Conservation (phyloP, 2,888 invertebrate species). For the Andrena minutula region DNA sequence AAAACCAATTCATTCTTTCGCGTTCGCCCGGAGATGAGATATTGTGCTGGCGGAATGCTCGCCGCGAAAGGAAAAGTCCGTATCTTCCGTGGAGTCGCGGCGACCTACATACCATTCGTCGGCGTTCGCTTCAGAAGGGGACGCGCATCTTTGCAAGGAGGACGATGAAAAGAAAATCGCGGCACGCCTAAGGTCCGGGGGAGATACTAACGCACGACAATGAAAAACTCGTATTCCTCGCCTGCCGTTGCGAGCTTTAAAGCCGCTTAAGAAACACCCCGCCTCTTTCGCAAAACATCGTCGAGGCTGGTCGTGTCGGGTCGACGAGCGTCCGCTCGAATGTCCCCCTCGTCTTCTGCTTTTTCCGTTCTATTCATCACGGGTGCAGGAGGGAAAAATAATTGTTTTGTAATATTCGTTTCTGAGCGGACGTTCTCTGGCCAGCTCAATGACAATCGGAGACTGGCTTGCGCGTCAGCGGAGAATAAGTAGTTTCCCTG, state of each 20-base stretch:
- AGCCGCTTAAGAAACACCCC: slow-evolving; percentile 44
- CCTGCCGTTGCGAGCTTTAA: slow-evolving; percentile 34
- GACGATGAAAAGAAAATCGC: slow-evolving; percentile 61
- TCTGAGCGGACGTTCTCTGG: neutral
- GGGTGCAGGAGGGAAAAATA: neutral
- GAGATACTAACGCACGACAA: slow-evolving; percentile 43
- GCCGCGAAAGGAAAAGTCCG: slow-evolving; percentile 54
- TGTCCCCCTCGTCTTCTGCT: slow-evolving; percentile 4
- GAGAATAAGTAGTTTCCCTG: slow-evolving; percentile 19
- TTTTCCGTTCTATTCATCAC: neutral
- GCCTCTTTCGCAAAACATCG: slow-evolving; percentile 13
- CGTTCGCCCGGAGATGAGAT: slow-evolving; percentile 32
- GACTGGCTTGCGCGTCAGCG: neutral
- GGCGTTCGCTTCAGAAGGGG: slow-evolving; percentile 9
- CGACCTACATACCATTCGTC: slow-evolving; percentile 50
- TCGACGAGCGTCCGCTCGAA: slow-evolving; percentile 27
- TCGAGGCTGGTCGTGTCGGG: slow-evolving; percentile 3
- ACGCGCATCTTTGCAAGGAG: slow-evolving; percentile 24
- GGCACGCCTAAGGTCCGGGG: slow-evolving; percentile 15
- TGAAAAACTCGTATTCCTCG: slow-evolving; percentile 52
- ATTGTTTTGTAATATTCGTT: neutral
- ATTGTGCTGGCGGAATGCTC: slow-evolving; percentile 33
- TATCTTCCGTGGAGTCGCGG: slow-evolving; percentile 21
- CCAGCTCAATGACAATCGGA: neutral
- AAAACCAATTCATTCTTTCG: slow-evolving; percentile 43